Evolutionary conservation across 2,888 invertebrate species (phyloP).

Genomic region (Pocota personata): DNA sequence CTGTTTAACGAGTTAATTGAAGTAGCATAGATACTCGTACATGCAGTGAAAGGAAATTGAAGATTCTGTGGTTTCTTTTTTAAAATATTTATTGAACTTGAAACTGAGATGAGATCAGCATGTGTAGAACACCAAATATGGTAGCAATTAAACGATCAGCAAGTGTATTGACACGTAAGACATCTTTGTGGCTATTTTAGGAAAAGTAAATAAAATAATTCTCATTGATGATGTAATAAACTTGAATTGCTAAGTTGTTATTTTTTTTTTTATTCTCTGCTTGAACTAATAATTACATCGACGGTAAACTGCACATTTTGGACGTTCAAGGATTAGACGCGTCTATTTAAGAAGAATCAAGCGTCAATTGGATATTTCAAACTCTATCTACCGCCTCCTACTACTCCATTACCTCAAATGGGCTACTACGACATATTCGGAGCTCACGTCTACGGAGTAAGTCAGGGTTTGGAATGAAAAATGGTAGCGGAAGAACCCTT

Average conservation of each 20-base stretch:
- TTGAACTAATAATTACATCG: too few relatives aligned
- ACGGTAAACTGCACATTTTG: too few relatives aligned
- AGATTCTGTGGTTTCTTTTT: background rate
- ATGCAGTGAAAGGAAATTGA: background rate
- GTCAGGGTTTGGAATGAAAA: too few relatives aligned
- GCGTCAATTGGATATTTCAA: too few relatives aligned
- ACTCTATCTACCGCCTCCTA: too few relatives aligned
- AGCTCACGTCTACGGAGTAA: too few relatives aligned
- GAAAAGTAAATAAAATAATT: background rate
- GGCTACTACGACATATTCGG: too few relatives aligned
- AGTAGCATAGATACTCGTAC: background rate
- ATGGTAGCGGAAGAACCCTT: too few relatives aligned
- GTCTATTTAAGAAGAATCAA: too few relatives aligned
- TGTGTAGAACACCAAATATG: background rate
- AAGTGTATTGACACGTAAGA: background rate
- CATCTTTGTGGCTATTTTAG: background rate
- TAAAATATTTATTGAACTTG: background rate
- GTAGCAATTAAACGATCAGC: conserved; percentile 9
- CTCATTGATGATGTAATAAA: background rate
- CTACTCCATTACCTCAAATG: too few relatives aligned
- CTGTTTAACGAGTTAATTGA: background rate
- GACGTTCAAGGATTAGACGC: too few relatives aligned
- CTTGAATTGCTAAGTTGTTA: background rate
- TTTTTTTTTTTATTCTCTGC: background rate
- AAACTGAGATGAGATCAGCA: conserved; percentile 7